phyloP scores from a whole-genome alignment of 2,888 invertebrate species.

The Helicoverpa assulta region DNA sequence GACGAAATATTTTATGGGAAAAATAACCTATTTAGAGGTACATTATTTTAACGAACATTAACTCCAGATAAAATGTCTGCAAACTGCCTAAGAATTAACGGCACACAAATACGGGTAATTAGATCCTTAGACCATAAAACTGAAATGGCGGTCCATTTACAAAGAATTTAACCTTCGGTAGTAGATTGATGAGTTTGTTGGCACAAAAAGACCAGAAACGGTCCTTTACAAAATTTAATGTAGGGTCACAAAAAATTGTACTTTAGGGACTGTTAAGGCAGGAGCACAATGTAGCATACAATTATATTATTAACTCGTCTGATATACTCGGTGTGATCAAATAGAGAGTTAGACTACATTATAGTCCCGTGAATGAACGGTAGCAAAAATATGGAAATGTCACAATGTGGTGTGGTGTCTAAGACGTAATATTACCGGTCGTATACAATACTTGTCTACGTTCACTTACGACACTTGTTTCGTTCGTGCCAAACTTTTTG shows the following conservation, averaged over 20 bases:
- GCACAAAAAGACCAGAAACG: conserved; percentile 10
- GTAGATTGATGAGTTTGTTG: conserved; percentile 59
- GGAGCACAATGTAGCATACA: background rate
- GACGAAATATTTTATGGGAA: background rate
- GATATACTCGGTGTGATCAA: too few species aligned
- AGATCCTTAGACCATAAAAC: conserved; percentile 56
- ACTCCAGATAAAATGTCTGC: conserved; percentile 36
- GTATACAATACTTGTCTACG: too few species aligned
- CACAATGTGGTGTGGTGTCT: too few species aligned
- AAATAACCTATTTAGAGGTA: background rate
- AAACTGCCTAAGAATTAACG: conserved; percentile 57
- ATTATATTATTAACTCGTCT: too few species aligned
- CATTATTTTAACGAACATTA: conserved; percentile 36
- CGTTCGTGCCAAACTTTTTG: too few species aligned
- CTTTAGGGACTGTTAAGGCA: conserved; percentile 1
- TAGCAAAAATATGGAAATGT: too few species aligned
- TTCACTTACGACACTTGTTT: too few species aligned
- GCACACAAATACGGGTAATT: conserved; percentile 59
- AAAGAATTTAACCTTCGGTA: conserved; percentile 59
- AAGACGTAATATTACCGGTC: too few species aligned
- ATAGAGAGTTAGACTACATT: too few species aligned
- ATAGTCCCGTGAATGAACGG: too few species aligned
- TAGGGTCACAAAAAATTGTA: conserved; percentile 12
- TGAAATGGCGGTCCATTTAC: conserved; percentile 53
- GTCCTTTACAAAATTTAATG: conserved; percentile 14